Evolutionary conservation across 2,888 invertebrate genomes (phyloP).

Genomic region (Ganaspis brasiliensis): DNA sequence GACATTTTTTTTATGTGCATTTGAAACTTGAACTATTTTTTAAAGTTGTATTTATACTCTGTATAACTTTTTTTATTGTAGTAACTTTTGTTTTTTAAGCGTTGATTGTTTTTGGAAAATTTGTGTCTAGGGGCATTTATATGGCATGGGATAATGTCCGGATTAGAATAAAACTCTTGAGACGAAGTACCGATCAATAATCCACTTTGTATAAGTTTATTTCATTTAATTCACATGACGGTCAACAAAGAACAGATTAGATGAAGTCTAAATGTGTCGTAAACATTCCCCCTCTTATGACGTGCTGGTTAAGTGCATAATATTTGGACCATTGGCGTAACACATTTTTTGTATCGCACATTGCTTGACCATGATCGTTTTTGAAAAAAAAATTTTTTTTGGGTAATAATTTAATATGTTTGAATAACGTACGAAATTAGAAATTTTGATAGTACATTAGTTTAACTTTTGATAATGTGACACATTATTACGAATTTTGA

Average conservation of each 20-base stretch:
- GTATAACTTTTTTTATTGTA: too few relatives aligned
- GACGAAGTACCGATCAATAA: slow-evolving; percentile 6
- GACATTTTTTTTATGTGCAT: too few relatives aligned
- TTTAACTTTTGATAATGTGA: too few relatives aligned
- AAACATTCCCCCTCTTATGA: slow-evolving; percentile 2
- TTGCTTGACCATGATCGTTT: slow-evolving; percentile 37
- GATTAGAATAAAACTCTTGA: not conserved
- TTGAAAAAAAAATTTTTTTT: too few relatives aligned
- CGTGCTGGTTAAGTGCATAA: not conserved
- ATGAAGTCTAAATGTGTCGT: slow-evolving; percentile 13
- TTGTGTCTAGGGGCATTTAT: too few relatives aligned
- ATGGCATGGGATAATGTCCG: not conserved
- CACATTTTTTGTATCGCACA: not conserved
- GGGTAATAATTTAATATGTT: not conserved
- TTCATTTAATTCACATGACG: slow-evolving; percentile 8
- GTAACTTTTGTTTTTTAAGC: too few relatives aligned
- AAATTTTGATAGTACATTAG: too few relatives aligned
- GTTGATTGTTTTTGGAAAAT: too few relatives aligned
- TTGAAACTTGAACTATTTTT: too few relatives aligned
- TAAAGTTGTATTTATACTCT: too few relatives aligned
- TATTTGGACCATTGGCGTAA: not conserved
- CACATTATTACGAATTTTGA: too few relatives aligned
- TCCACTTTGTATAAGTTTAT: slow-evolving; percentile 17
- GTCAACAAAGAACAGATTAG: slow-evolving; percentile 23
- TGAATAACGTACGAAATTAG: too few relatives aligned